Evolutionary conservation across 1,140 invertebrate species (phyloP), one percentile per base, ranked within the genome.

Genomic region (Plodia interpunctella): DNA sequence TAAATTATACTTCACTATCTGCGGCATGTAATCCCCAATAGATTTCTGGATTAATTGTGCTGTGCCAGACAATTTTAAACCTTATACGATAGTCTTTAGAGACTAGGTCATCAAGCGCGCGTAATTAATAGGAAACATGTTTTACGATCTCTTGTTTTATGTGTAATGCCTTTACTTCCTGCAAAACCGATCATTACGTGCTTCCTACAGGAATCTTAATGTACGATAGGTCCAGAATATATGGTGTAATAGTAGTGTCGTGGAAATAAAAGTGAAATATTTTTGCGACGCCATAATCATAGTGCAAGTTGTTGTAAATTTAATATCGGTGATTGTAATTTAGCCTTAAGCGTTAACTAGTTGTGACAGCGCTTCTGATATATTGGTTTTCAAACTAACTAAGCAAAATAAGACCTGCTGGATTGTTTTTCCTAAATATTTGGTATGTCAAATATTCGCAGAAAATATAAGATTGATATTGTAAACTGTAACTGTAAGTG

Each of bases 131-230:
- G 54, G 19, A 38, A 38, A 32, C 17, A 55, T 17, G 15, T 35
- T 38, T 32, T 55, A 55, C 54, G 54, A 55, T 28, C 32, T 17
- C 28, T 55, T 35, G 54, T 38, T 55, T 35, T 18, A 38, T 55
- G 52, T 30, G 5, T 19, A 28, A 55, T 55, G 8, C 49, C 8
- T 51, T 35, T 20, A 55, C 54, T 35, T 55, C 32, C 54, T 55
- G 32, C 54, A 55, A 55, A 55, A 38, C 54, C 54, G 9, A 13
- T 55, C 54, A 55, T 55, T 55, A 55, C 2, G 15, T 15, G 19
- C 32, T 54, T 54, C 52, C 52, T 30, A 5, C 13, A 54, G 38
- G 38, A 44, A 44, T 44, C 13, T 44, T 44, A 44, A 44, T 10
- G 38, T 10, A 17, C 32, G n/a, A n/a, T n/a, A 13, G 32, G 13